Conservation (phyloP, 2,797 vertebrate genomes). For the Paedocypris micromegethes region DNA sequence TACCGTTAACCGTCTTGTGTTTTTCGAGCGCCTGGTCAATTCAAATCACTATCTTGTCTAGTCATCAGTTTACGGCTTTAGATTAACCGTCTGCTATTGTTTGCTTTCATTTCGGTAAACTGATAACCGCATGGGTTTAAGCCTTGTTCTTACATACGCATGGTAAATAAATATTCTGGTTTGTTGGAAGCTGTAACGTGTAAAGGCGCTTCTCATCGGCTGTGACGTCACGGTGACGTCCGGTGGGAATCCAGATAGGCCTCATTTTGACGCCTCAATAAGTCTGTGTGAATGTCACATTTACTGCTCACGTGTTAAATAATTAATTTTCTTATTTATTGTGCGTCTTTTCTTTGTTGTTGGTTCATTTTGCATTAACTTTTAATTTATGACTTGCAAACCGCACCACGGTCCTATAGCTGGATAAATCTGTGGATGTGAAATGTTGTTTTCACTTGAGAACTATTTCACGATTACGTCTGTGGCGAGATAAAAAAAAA, state of each 20-base stretch:
- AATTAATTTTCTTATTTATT: neutral
- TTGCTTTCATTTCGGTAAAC: neutral
- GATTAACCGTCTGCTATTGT: conserved; percentile 1
- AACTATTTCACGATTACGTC: too few relatives aligned
- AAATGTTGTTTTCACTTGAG: too few relatives aligned
- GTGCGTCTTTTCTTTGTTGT: too few relatives aligned
- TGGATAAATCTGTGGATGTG: too few relatives aligned
- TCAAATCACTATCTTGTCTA: neutral
- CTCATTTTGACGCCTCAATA: conserved; percentile 7
- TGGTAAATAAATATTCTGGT: neutral
- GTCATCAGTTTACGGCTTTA: neutral
- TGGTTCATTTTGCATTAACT: neutral
- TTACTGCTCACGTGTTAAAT: too few relatives aligned
- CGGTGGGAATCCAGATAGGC: conserved; percentile 1
- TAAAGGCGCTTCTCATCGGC: neutral
- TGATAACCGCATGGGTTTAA: neutral
- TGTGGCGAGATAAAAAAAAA: too few relatives aligned
- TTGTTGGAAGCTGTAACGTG: neutral
- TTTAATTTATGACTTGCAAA: too few relatives aligned
- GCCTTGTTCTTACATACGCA: too few relatives aligned
- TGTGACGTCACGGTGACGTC: neutral
- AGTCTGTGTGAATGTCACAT: conserved; percentile 8
- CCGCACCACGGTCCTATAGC: too few relatives aligned
- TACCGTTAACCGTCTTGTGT: conserved; percentile 16
- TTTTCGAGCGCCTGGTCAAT: neutral